Base-by-base conservation (phyloP, 2,113 vertebrate genomes). In the Verasper variegatus region DNA sequence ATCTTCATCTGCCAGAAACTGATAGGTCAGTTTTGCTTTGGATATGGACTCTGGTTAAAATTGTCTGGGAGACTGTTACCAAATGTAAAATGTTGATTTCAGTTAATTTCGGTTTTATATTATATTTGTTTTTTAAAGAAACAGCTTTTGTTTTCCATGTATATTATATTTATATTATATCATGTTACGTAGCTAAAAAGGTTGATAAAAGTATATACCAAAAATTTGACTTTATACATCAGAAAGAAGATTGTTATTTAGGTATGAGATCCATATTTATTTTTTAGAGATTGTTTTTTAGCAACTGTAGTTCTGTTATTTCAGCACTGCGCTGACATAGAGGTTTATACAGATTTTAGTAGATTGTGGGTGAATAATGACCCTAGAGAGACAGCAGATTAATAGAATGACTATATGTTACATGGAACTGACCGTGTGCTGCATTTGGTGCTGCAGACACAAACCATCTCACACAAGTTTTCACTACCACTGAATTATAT, bases 231-330 rank as follows among this genome's bases (percentile, higher is more conserved):
- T 92, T 89, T 92, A 82, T 88, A 81, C 67, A 83, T 84, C 51
- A 45, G 18, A 78, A 70, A 87, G 56, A 83, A 49, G 68, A 79
- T 74, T 64, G 78, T 88, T 81, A 79, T 80, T 87, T 85, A 88
- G 78, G 73, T 81, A 83, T 86, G 84, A 93, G 68, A 89, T 77
- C 56, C 58, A 64, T 93, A 93, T 93, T 94, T 95, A 94, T 94
- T 94, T 93, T 94, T 89, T 76, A 88, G 76, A 88, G 40, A 57
- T 71, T 49, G 24, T 76, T 87, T 88, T 90, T 74, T 84, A 88
- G 77, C 15, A 64, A 57, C 69, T 83, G 55, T 86, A 88, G 77
- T 79, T 76, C 2, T 55, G 54, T 87, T 80, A 68, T 90, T 90
- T 85, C 78, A 81, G 55, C 57, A 65, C 73, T 4, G 17, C 55